These are phyloP conservation scores for Coccyzus lansbergi DNA, from an alignment of 2,797 vertebrate genomes.

Conservation along the genomic window DNA sequence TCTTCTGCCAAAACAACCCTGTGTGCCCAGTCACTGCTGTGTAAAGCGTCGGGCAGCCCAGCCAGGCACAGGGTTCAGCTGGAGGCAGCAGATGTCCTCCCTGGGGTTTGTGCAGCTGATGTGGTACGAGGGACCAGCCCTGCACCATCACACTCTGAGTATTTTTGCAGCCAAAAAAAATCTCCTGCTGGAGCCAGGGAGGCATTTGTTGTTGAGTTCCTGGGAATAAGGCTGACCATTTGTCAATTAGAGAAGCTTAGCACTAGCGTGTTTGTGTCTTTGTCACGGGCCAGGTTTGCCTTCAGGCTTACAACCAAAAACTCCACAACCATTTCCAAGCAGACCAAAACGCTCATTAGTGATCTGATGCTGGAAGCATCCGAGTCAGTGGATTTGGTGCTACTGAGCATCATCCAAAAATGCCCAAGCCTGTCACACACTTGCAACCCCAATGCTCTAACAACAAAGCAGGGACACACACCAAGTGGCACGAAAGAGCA, in stretches of 20 bases:
- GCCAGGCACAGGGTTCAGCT: accelerated
- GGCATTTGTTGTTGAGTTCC: neutral
- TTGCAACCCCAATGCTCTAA: accelerated
- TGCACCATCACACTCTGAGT: neutral
- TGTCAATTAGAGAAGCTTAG: neutral
- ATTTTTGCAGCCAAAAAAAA: neutral
- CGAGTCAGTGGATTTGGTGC: neutral
- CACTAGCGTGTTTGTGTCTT: neutral
- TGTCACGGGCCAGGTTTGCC: neutral
- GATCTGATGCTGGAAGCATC: accelerated
- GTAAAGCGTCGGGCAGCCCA: accelerated
- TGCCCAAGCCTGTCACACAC: neutral
- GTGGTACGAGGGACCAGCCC: neutral
- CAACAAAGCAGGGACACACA: accelerated
- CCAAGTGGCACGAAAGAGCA: neutral
- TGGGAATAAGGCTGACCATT: neutral
- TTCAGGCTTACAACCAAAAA: neutral
- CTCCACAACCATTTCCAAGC: neutral
- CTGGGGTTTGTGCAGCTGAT: neutral
- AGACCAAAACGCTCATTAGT: accelerated
- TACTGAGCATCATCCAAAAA: neutral
- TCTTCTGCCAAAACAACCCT: neutral
- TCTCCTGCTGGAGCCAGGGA: neutral
- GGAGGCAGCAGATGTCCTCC: neutral
- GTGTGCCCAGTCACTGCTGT: accelerated